A percentile compares a stretch with the other conserved stretches of the same genome.
These are phyloP conservation scores for Ursus arctos DNA, from an alignment of 2,113 vertebrate genomes.

Conservation along the genomic window DNA sequence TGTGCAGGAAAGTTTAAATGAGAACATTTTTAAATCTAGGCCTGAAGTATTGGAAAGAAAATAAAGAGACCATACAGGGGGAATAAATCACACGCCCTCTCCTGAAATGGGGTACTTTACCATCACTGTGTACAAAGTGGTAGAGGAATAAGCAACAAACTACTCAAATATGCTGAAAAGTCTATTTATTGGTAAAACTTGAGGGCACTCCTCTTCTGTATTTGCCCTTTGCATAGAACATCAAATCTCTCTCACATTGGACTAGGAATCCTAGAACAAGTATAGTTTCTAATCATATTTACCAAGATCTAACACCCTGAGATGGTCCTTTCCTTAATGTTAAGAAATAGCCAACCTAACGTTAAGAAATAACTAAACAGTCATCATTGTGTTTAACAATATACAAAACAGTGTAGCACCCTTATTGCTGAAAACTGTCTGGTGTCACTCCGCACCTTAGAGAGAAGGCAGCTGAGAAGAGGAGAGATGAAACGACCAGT, in stretches of 20 bases:
- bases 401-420: neutral
- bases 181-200: conserved; percentile 46
- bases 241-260: neutral
- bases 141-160: conserved; percentile 47
- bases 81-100: neutral
- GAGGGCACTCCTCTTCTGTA: neutral
- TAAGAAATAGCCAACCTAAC: neutral
- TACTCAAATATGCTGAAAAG: conserved; percentile 26
- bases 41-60: neutral
- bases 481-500: neutral
- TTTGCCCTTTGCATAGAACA: neutral
- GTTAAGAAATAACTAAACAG: conserved; percentile 18
- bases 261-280: neutral
- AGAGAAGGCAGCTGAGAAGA: neutral
- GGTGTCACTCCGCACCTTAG: neutral
- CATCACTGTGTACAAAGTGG: neutral
- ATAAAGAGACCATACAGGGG: neutral
- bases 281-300: neutral
- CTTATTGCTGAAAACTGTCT: neutral
- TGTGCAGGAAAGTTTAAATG: neutral
- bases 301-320: conserved; percentile 29
- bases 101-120: conserved; percentile 31
- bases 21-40: conserved; percentile 35
- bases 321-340: neutral
- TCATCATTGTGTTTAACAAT: neutral